These are phyloP conservation scores for Bufotes viridis DNA, from an alignment of 2,797 vertebrate genomes.

Conservation along the genomic window DNA sequence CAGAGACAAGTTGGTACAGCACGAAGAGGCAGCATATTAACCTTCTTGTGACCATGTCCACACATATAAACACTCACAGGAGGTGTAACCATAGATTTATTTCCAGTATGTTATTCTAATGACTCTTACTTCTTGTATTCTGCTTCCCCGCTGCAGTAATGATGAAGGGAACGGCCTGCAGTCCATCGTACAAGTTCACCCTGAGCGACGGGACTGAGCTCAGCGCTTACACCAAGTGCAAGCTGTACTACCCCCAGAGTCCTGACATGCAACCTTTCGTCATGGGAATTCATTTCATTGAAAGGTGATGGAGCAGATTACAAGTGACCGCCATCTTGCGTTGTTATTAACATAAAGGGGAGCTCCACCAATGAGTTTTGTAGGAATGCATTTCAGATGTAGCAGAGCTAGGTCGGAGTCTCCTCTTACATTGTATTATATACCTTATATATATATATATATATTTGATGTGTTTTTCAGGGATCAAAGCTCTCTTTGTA, in stretches of 20 bases:
- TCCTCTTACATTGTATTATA: neutral
- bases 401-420: neutral
- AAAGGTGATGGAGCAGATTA: constrained; percentile 79
- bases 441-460: neutral
- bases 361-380: neutral
- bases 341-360: neutral
- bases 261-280: constrained; percentile 96
- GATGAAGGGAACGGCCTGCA: constrained; percentile 91
- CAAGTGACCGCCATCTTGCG: too few relatives aligned
- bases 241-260: constrained; percentile 93
- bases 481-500: constrained; percentile 93
- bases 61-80: too few relatives aligned
- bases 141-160: constrained; percentile 79
- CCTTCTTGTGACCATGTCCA: too few relatives aligned
- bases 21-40: too few relatives aligned
- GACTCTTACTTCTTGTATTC: neutral
- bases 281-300: constrained; percentile 97
- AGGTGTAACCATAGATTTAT: too few relatives aligned
- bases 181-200: constrained; percentile 91
- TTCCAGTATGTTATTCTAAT: too few relatives aligned
- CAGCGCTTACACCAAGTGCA: constrained; percentile 96
- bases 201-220: constrained; percentile 91
- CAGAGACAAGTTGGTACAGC: too few relatives aligned
- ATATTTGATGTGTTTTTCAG: constrained; percentile 68
- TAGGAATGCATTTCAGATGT: too few relatives aligned